Conservation (phyloP, 2,888 invertebrate species). For the Ormia ochracea region DNA sequence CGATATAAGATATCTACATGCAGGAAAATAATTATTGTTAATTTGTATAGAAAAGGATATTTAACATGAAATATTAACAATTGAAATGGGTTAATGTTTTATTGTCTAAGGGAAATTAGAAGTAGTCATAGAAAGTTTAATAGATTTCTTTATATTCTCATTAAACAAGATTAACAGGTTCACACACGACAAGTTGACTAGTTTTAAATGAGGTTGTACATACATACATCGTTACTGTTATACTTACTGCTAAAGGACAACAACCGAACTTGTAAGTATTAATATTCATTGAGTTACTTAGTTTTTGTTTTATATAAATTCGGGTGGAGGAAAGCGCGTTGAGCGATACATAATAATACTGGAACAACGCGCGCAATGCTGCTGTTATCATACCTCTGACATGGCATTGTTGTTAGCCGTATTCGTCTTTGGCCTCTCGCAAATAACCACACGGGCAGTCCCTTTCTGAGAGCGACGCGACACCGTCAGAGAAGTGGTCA, state of each 20-base stretch:
- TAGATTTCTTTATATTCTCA: neutral
- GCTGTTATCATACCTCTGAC: conserved; percentile 76
- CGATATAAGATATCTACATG: too few species aligned
- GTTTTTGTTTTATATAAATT: conserved; percentile 33
- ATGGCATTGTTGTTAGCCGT: conserved; percentile 67
- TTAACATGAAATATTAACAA: neutral
- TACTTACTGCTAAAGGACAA: neutral
- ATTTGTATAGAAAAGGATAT: neutral
- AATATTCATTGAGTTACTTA: neutral
- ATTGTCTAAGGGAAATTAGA: conserved; percentile 11
- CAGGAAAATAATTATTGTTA: neutral
- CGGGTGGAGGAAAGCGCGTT: conserved; percentile 46
- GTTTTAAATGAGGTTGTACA: conserved; percentile 36
- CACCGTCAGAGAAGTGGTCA: conserved; percentile 76
- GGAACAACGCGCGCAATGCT: conserved; percentile 57
- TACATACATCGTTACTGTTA: too few species aligned
- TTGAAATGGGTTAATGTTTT: neutral
- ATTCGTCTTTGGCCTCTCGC: conserved; percentile 71
- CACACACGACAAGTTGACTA: conserved; percentile 15
- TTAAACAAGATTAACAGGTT: neutral
- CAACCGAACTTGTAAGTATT: neutral
- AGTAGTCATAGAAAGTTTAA: neutral
- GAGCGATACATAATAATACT: conserved; percentile 52
- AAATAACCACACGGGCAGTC: conserved; percentile 72
- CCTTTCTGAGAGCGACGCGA: conserved; percentile 74